These are phyloP conservation scores for Setophaga kirtlandii DNA, from an alignment of 2,113 vertebrate genomes.

Conservation along the genomic window DNA sequence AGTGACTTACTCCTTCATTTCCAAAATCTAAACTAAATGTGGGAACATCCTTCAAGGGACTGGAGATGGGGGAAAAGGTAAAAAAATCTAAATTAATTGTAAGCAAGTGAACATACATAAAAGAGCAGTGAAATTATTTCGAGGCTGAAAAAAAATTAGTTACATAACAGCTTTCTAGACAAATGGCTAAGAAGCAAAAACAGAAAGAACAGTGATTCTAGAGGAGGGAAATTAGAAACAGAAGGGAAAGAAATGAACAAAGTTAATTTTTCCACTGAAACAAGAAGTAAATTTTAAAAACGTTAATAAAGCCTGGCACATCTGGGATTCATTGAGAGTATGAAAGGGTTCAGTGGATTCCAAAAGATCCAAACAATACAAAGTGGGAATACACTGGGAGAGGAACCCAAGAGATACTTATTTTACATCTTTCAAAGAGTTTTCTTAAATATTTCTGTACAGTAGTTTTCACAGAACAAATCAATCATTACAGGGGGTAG, in stretches of 20 bases:
- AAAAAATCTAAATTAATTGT: neutral
- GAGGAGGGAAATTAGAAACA: neutral
- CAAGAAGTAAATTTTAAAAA: neutral
- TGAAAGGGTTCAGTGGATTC: neutral
- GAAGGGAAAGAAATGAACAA: neutral
- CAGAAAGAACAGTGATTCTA: neutral
- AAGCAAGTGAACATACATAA: neutral
- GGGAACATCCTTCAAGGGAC: neutral
- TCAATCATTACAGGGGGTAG: neutral
- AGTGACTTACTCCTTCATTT: neutral
- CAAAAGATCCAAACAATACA: neutral
- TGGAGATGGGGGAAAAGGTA: fast-evolving
- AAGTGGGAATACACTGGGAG: neutral
- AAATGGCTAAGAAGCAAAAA: neutral
- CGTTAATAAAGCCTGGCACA: neutral
- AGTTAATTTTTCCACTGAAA: neutral
- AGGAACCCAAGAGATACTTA: neutral
- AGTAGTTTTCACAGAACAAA: neutral
- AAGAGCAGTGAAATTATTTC: neutral
- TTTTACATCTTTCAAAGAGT: neutral
- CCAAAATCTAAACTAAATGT: neutral
- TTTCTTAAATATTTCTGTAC: neutral
- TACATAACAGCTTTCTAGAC: neutral
- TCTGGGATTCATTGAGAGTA: neutral
- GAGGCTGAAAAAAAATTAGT: neutral